These are phyloP conservation scores for Zoanthus sociatus DNA, from an alignment of 92 coral and sea anemone genomes.

Conservation along the genomic window DNA sequence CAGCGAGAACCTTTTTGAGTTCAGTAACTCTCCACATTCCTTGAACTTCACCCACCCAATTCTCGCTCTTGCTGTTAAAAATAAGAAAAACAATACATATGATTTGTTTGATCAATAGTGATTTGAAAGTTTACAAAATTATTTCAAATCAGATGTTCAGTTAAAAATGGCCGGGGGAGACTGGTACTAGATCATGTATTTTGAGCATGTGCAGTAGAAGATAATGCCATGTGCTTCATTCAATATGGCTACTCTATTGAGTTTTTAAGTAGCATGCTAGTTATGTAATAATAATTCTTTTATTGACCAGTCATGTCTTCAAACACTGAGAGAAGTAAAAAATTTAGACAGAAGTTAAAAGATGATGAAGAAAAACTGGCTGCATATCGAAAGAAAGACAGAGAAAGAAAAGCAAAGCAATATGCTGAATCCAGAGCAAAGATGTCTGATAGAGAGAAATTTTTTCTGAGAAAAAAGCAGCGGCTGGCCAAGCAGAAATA, in stretches of 20 bases:
- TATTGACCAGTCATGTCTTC: constrained; percentile 29
- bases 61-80: no score
- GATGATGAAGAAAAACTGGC: constrained; percentile 48
- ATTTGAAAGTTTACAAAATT: no score
- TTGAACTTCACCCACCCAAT: no score
- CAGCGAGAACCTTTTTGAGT: no score
- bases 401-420: constrained; percentile 55
- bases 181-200: constrained; percentile 25
- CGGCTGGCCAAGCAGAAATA: constrained; percentile 41
- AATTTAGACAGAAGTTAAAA: constrained; percentile 46
- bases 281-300: constrained; percentile 10
- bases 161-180: not conserved
- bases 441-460: constrained; percentile 35
- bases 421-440: constrained; percentile 45
- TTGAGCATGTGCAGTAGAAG: constrained; percentile 31
- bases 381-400: constrained; percentile 52
- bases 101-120: not conserved
- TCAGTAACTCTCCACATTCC: no score
- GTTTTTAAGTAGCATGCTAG: constrained; percentile 26
- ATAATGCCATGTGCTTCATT: constrained; percentile 39
- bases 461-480: constrained; percentile 27
- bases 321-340: constrained; percentile 59
- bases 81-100: not conserved
- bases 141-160: not conserved
- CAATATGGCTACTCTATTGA: constrained; percentile 32